Evolutionary conservation across 2,888 invertebrate species (phyloP).

Genomic region (Luperina testacea): DNA sequence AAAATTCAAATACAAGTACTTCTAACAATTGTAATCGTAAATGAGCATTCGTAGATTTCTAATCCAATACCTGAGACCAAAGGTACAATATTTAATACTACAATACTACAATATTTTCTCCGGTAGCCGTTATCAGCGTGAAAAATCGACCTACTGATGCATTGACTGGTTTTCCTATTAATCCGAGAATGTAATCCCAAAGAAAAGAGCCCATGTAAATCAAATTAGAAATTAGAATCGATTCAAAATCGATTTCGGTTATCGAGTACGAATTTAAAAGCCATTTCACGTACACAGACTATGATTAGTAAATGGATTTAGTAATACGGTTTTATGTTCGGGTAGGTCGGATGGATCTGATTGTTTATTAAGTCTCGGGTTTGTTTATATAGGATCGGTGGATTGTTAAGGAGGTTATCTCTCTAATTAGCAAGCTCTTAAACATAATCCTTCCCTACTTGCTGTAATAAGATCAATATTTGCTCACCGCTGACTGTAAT

Average conservation of each 20-base stretch:
- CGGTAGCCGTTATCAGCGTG: constrained; percentile 34
- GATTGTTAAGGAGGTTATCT: constrained; percentile 84
- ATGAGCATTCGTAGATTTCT: constrained; percentile 53
- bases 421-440: constrained; percentile 86
- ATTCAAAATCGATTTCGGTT: constrained; percentile 35
- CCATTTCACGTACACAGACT: constrained; percentile 51
- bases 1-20: constrained; percentile 53
- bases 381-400: constrained; percentile 85
- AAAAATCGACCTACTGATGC: constrained; percentile 36
- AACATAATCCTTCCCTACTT: constrained; percentile 82
- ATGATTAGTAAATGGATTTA: constrained; percentile 53
- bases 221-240: constrained; percentile 11
- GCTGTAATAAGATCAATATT: constrained; percentile 80
- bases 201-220: constrained; percentile 40
- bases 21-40: constrained; percentile 51
- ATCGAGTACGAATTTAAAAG: constrained; percentile 44
- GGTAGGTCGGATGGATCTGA: constrained; percentile 65
- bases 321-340: constrained; percentile 68
- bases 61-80: constrained; percentile 43
- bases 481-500: constrained; percentile 67
- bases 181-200: constrained; percentile 27
- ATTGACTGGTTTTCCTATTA: constrained; percentile 43
- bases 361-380: constrained; percentile 76
- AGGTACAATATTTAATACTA: no score
- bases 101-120: constrained; percentile 47